Evolutionary conservation across 2,113 vertebrate genomes (phyloP).

Genomic region (Bujurquina vittata): DNA sequence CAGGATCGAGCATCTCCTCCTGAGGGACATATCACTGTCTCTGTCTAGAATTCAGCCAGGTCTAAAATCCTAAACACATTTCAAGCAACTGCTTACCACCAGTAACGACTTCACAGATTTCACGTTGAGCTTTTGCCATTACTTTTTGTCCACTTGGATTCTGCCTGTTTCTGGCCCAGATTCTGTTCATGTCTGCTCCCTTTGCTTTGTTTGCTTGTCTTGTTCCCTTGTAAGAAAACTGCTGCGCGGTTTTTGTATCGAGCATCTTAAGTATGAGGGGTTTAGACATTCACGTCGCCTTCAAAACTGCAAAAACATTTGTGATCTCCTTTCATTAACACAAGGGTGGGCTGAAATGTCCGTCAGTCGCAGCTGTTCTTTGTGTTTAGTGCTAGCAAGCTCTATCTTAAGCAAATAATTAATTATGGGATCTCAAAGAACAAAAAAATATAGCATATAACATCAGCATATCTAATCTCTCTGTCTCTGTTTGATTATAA

Average conservation of each 20-base stretch:
- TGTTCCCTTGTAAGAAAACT: neutral
- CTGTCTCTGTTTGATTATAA: too few relatives aligned
- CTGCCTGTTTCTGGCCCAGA: neutral
- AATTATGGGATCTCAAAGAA: neutral
- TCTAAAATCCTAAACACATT: slow-evolving; percentile 12
- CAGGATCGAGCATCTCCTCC: slow-evolving; percentile 21
- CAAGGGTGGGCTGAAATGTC: neutral
- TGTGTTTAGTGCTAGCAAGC: neutral
- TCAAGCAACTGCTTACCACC: neutral
- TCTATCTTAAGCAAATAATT: too few relatives aligned
- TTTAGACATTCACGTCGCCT: neutral
- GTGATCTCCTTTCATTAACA: too few relatives aligned
- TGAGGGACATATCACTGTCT: slow-evolving; percentile 3
- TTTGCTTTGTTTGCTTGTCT: neutral
- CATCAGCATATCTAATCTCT: neutral
- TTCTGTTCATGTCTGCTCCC: neutral
- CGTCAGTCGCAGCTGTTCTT: neutral
- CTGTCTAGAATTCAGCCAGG: slow-evolving; percentile 8
- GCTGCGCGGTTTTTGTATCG: neutral
- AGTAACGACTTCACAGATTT: neutral
- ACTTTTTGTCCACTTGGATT: neutral
- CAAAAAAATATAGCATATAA: neutral
- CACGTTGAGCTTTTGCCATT: neutral
- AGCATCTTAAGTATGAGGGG: neutral
- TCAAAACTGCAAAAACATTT: neutral